Conservation (phyloP, 2,888 invertebrate genomes). For the Arctia plantaginis region DNA sequence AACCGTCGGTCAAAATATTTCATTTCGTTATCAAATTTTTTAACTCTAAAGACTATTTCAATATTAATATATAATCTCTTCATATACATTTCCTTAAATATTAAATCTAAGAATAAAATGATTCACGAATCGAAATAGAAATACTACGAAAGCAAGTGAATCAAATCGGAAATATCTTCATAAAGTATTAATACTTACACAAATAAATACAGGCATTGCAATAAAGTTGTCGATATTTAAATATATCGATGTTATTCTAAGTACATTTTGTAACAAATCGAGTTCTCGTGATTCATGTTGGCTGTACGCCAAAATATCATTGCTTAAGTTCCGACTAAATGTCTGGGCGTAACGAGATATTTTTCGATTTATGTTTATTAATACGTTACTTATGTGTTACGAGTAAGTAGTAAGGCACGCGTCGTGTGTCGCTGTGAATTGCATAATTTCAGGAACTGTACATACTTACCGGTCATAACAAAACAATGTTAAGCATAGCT, state of each 20-base stretch:
- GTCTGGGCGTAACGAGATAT: constrained; percentile 8
- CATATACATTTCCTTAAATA: constrained; percentile 1
- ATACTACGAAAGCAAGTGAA: constrained; percentile 41
- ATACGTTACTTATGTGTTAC: background rate
- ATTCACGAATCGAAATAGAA: constrained; percentile 23
- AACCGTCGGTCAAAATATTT: no score
- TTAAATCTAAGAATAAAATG: background rate
- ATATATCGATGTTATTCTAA: constrained; percentile 37
- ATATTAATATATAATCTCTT: background rate
- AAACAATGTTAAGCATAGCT: background rate
- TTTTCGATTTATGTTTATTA: background rate
- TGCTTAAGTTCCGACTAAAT: constrained; percentile 10
- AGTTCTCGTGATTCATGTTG: constrained; percentile 12
- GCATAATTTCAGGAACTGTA: background rate
- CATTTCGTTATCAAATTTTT: background rate
- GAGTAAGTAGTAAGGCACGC: background rate
- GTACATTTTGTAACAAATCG: constrained; percentile 11
- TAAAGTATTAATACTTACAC: constrained; percentile 38
- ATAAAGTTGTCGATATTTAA: constrained; percentile 50
- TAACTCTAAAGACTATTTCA: background rate
- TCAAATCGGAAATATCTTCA: constrained; percentile 33
- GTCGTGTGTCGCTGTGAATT: background rate
- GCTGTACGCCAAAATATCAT: constrained; percentile 1
- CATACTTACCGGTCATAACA: background rate
- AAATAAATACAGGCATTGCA: constrained; percentile 42